These are phyloP conservation scores for Gymnocephalus cernua DNA, from an alignment of 2,113 vertebrate genomes.

Conservation along the genomic window DNA sequence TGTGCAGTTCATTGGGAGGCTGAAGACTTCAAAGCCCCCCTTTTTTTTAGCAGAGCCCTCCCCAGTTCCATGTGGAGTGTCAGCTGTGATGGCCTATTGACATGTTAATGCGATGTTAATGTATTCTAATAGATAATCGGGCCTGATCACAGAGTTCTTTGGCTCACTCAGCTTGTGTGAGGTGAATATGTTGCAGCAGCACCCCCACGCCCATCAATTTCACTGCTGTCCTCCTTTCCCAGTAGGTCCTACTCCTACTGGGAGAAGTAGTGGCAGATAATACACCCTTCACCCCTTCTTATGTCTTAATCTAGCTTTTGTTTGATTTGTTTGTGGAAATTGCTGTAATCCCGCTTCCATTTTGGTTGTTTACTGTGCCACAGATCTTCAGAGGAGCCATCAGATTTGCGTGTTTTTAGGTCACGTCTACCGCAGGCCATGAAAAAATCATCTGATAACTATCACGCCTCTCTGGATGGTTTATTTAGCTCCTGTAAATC, in stretches of 20 bases:
- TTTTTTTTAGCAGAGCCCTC: slow-evolving; percentile 33
- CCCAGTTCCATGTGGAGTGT: slow-evolving; percentile 62
- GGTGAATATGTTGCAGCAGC: slow-evolving; percentile 58
- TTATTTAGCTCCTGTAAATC: slow-evolving; percentile 73
- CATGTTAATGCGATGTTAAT: slow-evolving; percentile 83
- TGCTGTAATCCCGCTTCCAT: slow-evolving; percentile 52
- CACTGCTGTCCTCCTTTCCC: slow-evolving; percentile 14
- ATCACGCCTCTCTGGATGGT: slow-evolving; percentile 64
- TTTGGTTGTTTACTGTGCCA: slow-evolving; percentile 56
- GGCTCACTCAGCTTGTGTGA: slow-evolving; percentile 43
- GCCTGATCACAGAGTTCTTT: slow-evolving; percentile 67
- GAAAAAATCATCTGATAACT: slow-evolving; percentile 69
- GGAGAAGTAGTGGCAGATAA: slow-evolving; percentile 28
- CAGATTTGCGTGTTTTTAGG: slow-evolving; percentile 52
- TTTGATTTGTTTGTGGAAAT: slow-evolving; percentile 45
- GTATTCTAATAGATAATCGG: slow-evolving; percentile 80
- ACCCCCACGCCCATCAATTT: slow-evolving; percentile 70
- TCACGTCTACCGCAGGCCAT: slow-evolving; percentile 59
- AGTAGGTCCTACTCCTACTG: not conserved
- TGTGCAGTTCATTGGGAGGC: slow-evolving; percentile 56
- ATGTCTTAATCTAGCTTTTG: slow-evolving; percentile 46
- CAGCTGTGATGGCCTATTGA: slow-evolving; percentile 81
- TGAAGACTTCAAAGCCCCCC: slow-evolving; percentile 68
- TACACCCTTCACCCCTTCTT: not conserved
- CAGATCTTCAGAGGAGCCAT: slow-evolving; percentile 26